Conservation (phyloP, 1,140 invertebrate genomes). For the Globodera rostochiensis region DNA sequence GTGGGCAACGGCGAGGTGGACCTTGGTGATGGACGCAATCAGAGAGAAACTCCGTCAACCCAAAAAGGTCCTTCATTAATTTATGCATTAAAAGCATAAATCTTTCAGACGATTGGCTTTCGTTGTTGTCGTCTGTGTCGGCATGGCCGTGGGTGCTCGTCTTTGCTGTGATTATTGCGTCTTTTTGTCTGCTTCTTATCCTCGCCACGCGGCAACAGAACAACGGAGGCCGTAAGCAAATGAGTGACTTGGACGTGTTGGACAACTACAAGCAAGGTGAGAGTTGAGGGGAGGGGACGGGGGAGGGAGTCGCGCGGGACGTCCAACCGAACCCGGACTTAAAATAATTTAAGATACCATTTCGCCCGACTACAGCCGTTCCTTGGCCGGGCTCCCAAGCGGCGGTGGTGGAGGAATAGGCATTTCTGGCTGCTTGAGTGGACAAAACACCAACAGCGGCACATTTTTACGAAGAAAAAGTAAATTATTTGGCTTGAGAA, state of each 20-base stretch:
- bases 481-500: background rate
- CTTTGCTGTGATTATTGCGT: constrained; percentile 11
- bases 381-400: constrained; percentile 22
- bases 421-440: background rate
- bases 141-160: constrained; percentile 8
- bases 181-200: constrained; percentile 31
- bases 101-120: background rate
- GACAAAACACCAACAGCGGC: constrained; percentile 1
- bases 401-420: constrained; percentile 8
- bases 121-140: background rate
- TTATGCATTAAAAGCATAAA: background rate
- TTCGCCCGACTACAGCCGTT: constrained; percentile 46
- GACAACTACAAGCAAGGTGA: constrained; percentile 65
- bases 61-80: background rate
- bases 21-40: background rate
- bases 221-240: constrained; percentile 49
- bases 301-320: background rate
- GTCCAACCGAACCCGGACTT: background rate
- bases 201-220: constrained; percentile 8
- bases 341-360: constrained; percentile 20
- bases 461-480: constrained; percentile 19
- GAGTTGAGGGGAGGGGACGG: background rate
- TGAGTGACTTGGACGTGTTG: constrained; percentile 61
- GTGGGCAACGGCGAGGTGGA: background rate
- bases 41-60: background rate